phyloP scores from a whole-genome alignment of 2,797 vertebrate species.

The Trachurus trachurus region DNA sequence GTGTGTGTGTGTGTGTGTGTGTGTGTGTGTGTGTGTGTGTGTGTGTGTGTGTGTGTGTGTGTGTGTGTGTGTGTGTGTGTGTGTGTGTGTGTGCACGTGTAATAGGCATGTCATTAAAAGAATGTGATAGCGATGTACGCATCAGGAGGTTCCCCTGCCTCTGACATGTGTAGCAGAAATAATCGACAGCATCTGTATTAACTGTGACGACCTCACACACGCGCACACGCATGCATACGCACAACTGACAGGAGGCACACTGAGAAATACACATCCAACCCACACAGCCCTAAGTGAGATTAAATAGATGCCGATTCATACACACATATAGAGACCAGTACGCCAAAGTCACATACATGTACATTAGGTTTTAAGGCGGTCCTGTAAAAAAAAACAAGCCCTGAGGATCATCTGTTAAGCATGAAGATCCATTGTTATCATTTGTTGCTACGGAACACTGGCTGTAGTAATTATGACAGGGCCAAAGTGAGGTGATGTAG shows the following conservation, averaged over 20 bases:
- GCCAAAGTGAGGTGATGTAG: no score
- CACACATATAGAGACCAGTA: background rate
- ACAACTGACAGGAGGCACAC: background rate
- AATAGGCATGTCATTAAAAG: conserved; percentile 61
- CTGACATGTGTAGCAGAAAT: conserved; percentile 40
- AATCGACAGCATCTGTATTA: conserved; percentile 46
- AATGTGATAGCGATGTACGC: conserved; percentile 37
- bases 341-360: background rate
- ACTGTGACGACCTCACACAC: background rate
- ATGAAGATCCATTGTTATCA: no score
- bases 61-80: conserved; percentile 3
- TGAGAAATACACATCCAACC: background rate
- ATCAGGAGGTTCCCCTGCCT: conserved; percentile 41
- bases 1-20: conserved; percentile 3
- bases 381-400: no score
- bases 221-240: background rate
- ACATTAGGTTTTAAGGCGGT: background rate
- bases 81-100: conserved; percentile 28
- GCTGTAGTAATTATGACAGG: no score
- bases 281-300: background rate
- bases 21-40: conserved; percentile 9
- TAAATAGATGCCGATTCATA: background rate
- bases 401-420: no score
- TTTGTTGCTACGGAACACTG: no score
- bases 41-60: conserved; percentile 11